Percentiles rank a stretch among this genome's conserved stretches.
Evolutionary conservation across 2,113 vertebrate genomes (phyloP).

Genomic region (Rhinopomastus cyanomelas): DNA sequence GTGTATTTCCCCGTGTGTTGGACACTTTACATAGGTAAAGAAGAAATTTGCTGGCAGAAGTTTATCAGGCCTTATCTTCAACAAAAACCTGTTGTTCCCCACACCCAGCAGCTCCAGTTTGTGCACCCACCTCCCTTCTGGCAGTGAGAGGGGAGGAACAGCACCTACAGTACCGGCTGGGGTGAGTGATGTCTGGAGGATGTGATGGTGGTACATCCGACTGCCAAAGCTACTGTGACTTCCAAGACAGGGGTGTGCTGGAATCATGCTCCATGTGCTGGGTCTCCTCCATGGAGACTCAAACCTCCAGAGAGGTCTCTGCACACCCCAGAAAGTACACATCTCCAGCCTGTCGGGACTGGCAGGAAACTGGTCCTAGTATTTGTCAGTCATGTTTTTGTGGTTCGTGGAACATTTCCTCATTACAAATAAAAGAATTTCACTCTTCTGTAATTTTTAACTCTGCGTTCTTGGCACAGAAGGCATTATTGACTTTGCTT

Average conservation of each 20-base stretch:
- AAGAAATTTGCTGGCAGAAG: background rate
- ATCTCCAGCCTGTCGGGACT: background rate
- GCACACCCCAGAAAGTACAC: rapidly evolving
- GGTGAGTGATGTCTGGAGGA: background rate
- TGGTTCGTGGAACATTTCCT: background rate
- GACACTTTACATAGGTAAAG: rapidly evolving
- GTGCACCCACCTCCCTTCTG: background rate
- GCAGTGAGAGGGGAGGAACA: rapidly evolving
- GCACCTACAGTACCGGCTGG: background rate
- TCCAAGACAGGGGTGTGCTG: background rate
- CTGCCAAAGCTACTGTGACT: background rate
- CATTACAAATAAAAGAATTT: background rate
- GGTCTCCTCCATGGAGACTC: background rate
- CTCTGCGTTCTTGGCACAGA: background rate
- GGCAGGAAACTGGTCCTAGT: background rate
- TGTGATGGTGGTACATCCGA: background rate
- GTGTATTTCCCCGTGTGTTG: background rate
- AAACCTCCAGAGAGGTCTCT: background rate
- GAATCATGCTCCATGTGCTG: background rate
- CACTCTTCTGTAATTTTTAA: background rate
- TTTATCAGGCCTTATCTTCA: background rate
- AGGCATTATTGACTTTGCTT: background rate
- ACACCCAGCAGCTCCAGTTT: background rate
- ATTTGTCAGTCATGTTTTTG: background rate
- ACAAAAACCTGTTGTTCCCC: background rate